Conservation (phyloP, 2,113 vertebrate species). For the Tiliqua scincoides region DNA sequence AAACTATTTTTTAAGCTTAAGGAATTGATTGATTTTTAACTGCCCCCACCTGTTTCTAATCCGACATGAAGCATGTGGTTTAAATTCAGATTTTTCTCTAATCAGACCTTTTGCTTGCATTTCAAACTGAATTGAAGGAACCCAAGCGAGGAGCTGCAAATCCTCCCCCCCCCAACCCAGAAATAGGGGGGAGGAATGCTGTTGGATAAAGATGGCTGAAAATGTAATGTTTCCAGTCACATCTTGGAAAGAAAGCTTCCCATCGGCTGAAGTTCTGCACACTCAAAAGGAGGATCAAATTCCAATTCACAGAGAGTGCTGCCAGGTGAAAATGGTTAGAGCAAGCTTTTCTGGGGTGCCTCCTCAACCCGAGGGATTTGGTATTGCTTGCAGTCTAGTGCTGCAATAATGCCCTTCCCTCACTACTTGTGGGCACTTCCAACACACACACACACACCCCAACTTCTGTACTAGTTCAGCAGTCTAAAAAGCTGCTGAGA, state of each 20-base stretch:
- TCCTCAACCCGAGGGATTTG: conserved; percentile 27
- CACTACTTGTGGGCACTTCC: too few relatives aligned
- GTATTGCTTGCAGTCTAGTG: not conserved
- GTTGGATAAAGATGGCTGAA: conserved; percentile 39
- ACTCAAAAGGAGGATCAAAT: conserved; percentile 25
- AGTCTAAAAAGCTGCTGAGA: too few relatives aligned
- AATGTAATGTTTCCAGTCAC: conserved; percentile 23
- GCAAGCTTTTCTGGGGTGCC: conserved; percentile 20
- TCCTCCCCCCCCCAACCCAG: not conserved
- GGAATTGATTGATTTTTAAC: conserved; percentile 79
- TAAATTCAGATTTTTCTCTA: conserved; percentile 78
- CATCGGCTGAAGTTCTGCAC: not conserved
- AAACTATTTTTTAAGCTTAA: conserved; percentile 76
- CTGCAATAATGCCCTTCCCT: too few relatives aligned
- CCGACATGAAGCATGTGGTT: conserved; percentile 85
- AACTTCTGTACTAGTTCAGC: too few relatives aligned
- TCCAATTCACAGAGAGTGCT: conserved; percentile 10
- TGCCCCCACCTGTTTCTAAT: conserved; percentile 87
- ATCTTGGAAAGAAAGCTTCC: not conserved
- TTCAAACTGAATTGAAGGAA: conserved; percentile 63
- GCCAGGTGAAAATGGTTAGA: conserved; percentile 5
- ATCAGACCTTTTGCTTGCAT: conserved; percentile 73
- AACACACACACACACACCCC: too few relatives aligned
- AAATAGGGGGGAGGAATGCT: not conserved
- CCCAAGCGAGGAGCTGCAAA: conserved; percentile 42